A percentile compares a stretch with the other conserved stretches of the same genome.
Evolutionary conservation across 2,797 vertebrate genomes (phyloP).

Genomic region (Odontamblyopus rebecca): DNA sequence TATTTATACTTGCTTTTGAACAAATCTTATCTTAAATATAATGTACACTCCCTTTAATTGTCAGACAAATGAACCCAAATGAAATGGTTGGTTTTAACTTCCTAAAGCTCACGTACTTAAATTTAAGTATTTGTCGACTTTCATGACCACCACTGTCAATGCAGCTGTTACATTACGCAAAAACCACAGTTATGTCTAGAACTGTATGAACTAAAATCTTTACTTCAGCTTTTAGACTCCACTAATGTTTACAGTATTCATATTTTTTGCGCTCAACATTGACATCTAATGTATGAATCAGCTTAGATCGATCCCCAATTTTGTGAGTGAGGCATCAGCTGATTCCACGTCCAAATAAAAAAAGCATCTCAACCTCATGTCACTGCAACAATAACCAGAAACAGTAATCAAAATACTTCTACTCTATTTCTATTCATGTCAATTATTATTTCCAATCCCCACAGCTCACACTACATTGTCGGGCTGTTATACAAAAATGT

Average conservation of each 20-base stretch:
- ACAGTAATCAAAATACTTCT: neutral
- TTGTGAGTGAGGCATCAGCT: slow-evolving; percentile 17
- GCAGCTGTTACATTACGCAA: neutral
- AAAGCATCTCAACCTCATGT: slow-evolving; percentile 19
- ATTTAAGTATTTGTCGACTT: slow-evolving; percentile 1
- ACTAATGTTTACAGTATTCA: neutral
- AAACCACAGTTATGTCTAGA: slow-evolving; percentile 6
- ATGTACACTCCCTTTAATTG: neutral
- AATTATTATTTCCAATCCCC: slow-evolving; percentile 58
- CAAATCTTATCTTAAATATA: neutral
- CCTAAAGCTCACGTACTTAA: neutral
- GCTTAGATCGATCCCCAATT: neutral
- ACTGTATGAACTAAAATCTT: neutral
- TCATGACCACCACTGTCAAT: neutral
- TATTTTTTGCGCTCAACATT: neutral
- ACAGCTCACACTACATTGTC: slow-evolving; percentile 23
- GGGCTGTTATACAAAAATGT: too few relatives aligned
- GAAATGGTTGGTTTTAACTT: neutral
- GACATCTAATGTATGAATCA: neutral
- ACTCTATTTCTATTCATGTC: slow-evolving; percentile 15
- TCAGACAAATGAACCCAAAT: neutral
- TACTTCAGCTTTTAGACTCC: neutral
- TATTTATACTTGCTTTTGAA: neutral
- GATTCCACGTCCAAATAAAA: slow-evolving; percentile 38
- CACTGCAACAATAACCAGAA: neutral